Base-by-base conservation (phyloP, 2,797 vertebrate genomes). In the Tachyglossus aculeatus region DNA sequence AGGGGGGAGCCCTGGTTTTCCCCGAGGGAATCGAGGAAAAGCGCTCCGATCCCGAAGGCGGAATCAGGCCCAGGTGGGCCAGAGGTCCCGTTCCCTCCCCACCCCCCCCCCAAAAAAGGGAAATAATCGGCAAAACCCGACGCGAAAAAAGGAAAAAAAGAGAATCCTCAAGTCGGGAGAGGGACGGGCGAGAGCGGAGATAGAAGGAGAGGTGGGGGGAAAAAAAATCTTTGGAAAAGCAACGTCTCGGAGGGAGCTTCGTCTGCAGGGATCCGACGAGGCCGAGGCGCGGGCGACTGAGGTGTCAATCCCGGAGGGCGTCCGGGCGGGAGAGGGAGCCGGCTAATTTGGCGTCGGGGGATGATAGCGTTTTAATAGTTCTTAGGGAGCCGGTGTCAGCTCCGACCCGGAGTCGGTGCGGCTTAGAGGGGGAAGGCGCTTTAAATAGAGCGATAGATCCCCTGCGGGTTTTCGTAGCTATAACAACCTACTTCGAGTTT, bases 401-500 rank as follows among this genome's bases (percentile, higher is more conserved):
- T 92, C 93, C 93, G 91, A 86, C 74, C 67, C 88, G 89, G 90
- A 92, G 94, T 94, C 95, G 93, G 94, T 93, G 93, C 92, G 91
- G 92, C 94, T 93, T 94, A 91, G 90, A 89, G 88, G 66, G 80
- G 84, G 80, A 82, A 86, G 83, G 92, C 91, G 84, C 93, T 93
- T 95, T 95, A 95, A 95, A 95, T 92, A 94, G 93, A 92, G 92
- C 83, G 88, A 82, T 78, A 88, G 93, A 86, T 94, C 94, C 94
- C 95, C 95, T 87, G 94, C 91, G 94, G 95, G 91, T 94, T 79
- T 89, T 93, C 91, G 94, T 95, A 94, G 94, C 95, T 96, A 96
- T 95, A 96, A 96, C 95, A 96, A 95, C 95, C 94, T 95, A n/a
- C 93, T 93, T 93, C 94, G 93, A 94, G 95, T 95, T 95, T 94